Base-by-base conservation (phyloP, 2,888 invertebrate species). In the Anodontia alba region DNA sequence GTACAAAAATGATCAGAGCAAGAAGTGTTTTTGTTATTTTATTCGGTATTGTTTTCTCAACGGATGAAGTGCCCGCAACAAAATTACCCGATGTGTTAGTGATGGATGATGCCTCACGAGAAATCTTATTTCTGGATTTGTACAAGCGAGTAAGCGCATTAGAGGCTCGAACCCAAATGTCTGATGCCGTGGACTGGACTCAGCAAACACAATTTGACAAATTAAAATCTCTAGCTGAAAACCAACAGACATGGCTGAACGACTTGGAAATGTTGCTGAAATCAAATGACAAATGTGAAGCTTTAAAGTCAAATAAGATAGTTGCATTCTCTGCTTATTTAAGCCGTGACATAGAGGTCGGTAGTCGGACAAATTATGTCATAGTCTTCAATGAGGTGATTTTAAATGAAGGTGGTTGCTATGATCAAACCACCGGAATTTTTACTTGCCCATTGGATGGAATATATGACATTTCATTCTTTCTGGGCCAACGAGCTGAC, bases 381-480 rank as follows among this genome's bases (percentile, higher is more conserved):
- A 31, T 72, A 1, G 29, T 54, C 17, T 72, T 72, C 31, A 54
- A 54, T 36, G 8, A 51, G 20, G 51, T 72, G 8, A n/a, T 72
- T 10, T 26, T 72, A 33, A 72, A 72, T 36, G 71, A 49, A 72
- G 71, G 71, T 2, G 71, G 23, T 17, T 49, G 20, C 20, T 72
- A 72, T 31, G 51, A 72, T 54, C 15, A 7, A 31, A 10, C 17
- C 5, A 54, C 54, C 0, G 51, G 71, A 7, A 23, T 54, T 8
- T 72, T 72, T n/a, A 72, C 71, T 5, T 51, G 51, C 23, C 71
- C 71, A 7, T 33, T 20, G 51, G 36, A 49, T 17, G 71, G 71
- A 20, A 17, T 72, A 0, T 72, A 72, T 51, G 71, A 72, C 23
- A 36, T 72, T 51, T 72, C 71, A 7, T 72, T 51, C 51, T 31